These are phyloP conservation scores for Spicauda simplicius DNA, from an alignment of 2,888 invertebrate genomes.

Conservation along the genomic window DNA sequence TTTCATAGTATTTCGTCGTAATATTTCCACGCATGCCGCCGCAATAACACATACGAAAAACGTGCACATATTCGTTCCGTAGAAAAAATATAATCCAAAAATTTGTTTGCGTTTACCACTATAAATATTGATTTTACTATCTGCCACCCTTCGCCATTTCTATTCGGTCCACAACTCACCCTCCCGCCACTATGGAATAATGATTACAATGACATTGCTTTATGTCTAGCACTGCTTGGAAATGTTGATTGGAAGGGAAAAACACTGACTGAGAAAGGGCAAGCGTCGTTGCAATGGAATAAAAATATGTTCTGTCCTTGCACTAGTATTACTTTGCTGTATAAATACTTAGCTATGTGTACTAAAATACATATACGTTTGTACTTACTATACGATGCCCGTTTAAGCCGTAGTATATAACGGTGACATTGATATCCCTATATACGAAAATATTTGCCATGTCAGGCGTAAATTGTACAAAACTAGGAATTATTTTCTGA, in stretches of 20 bases:
- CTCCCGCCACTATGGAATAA: constrained; percentile 35
- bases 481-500: too few species aligned
- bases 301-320: not conserved
- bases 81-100: constrained; percentile 6
- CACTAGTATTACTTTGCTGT: not conserved
- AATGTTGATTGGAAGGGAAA: constrained; percentile 36
- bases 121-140: constrained; percentile 37
- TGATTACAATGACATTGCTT: constrained; percentile 38
- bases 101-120: constrained; percentile 27
- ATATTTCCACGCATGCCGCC: not conserved
- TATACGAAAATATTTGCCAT: too few species aligned
- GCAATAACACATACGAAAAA: not conserved
- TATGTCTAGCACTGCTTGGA: constrained; percentile 34
- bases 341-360: not conserved
- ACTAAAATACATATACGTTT: not conserved
- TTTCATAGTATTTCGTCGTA: too few species aligned
- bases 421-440: too few species aligned
- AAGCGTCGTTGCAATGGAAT: constrained; percentile 1
- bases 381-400: not conserved
- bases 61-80: not conserved
- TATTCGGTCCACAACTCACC: constrained; percentile 36
- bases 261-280: constrained; percentile 18
- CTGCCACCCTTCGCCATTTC: constrained; percentile 33
- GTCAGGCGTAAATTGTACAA: too few species aligned
- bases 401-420: too few species aligned